Evolutionary conservation across 1,140 invertebrate genomes (phyloP).

Genomic region (Reticulitermes speratus): DNA sequence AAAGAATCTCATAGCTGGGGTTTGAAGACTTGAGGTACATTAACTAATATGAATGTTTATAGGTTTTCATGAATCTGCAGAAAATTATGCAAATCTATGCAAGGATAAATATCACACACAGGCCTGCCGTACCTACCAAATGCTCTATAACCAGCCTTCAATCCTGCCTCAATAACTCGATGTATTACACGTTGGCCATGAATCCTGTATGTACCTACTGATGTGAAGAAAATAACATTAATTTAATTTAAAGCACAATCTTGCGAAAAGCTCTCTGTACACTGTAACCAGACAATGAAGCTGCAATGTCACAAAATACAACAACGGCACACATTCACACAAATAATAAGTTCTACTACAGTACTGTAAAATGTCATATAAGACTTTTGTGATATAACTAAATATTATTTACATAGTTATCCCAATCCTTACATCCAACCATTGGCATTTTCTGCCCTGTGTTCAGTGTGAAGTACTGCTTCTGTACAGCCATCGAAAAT

Average conservation of each 20-base stretch:
- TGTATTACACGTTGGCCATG: conserved; percentile 47
- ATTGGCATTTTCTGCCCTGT: conserved; percentile 44
- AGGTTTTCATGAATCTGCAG: no score
- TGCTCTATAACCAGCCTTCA: conserved; percentile 56
- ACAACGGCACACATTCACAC: not conserved
- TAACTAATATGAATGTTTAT: no score
- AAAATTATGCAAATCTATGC: no score
- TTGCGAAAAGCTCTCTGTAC: no score
- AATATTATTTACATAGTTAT: conserved; percentile 20
- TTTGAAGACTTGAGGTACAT: no score
- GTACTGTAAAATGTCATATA: not conserved
- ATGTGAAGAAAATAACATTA: conserved; percentile 36
- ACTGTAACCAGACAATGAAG: no score
- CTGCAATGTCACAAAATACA: not conserved
- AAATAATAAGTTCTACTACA: conserved; percentile 25
- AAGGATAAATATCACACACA: no score
- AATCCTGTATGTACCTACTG: conserved; percentile 57
- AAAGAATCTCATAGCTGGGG: no score
- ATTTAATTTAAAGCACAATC: not conserved
- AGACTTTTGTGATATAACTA: not conserved
- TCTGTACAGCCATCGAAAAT: conserved; percentile 16
- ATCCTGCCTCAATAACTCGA: conserved; percentile 51
- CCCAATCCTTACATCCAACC: conserved; percentile 43
- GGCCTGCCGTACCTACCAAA: conserved; percentile 51
- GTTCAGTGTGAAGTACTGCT: conserved; percentile 25